Percentiles rank a stretch among this genome's conserved stretches.
Conservation (phyloP, 2,888 invertebrate species). For the Chesias legatella region DNA sequence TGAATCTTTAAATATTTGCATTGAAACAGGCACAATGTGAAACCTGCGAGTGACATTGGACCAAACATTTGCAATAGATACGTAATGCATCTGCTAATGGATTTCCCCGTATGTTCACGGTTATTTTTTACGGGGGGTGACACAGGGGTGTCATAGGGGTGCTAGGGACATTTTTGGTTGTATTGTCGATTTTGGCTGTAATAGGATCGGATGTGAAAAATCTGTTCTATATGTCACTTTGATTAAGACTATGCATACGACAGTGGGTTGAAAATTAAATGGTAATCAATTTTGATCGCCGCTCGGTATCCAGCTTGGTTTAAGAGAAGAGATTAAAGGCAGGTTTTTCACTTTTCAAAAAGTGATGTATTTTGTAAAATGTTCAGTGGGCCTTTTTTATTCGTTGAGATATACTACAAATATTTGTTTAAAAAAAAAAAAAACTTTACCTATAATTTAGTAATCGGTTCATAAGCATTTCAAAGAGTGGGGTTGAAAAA, state of each 20-base stretch:
- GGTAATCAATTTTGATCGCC: neutral
- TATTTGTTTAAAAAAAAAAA: no score
- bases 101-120: conserved; percentile 19
- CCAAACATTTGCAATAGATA: conserved; percentile 12
- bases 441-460: no score
- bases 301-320: conserved; percentile 4
- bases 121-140: conserved; percentile 21
- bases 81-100: conserved; percentile 29
- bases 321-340: no score
- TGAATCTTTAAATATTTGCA: no score
- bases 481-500: no score
- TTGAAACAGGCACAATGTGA: neutral
- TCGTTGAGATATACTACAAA: no score
- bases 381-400: no score
- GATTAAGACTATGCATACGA: neutral
- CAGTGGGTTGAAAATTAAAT: conserved; percentile 2
- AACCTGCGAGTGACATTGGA: conserved; percentile 4
- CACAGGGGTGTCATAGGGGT: neutral
- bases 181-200: conserved; percentile 27
- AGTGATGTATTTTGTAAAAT: no score
- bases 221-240: conserved; percentile 11
- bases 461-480: no score
- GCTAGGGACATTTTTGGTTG: conserved; percentile 25
- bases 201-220: conserved; percentile 29
- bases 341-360: no score